phyloP scores from a whole-genome alignment of 2,888 invertebrate species.

The Lepidocyrtoides sp. region DNA sequence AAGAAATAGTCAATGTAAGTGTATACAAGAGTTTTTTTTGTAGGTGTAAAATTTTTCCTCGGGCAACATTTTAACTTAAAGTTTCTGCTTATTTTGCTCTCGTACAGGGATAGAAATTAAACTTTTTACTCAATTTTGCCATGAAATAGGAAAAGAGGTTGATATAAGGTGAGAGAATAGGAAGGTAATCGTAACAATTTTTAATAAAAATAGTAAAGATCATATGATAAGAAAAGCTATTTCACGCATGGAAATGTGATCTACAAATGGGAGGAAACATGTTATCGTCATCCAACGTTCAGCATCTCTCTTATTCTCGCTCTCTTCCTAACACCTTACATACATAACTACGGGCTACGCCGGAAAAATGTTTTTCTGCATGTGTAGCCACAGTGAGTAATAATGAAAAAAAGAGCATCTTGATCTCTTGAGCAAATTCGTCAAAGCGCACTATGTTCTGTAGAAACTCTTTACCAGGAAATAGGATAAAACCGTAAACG shows the following conservation, averaged over 20 bases:
- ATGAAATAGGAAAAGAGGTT: neutral
- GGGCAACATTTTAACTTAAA: neutral
- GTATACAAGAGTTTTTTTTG: too few relatives aligned
- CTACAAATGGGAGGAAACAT: neutral
- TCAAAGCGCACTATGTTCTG: constrained; percentile 5
- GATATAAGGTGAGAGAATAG: neutral
- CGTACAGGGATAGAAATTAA: neutral
- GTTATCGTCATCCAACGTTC: too few relatives aligned
- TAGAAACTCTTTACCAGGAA: neutral
- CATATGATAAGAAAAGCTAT: neutral
- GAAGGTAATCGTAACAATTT: neutral
- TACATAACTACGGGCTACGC: neutral
- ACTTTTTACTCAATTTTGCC: constrained; percentile 38
- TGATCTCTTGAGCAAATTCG: neutral
- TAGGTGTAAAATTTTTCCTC: too few relatives aligned
- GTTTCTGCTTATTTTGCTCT: neutral
- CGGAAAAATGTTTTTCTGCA: neutral
- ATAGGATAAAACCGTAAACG: too few relatives aligned
- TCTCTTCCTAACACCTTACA: neutral
- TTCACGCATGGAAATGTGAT: neutral
- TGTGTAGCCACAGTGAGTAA: neutral
- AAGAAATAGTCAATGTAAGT: too few relatives aligned
- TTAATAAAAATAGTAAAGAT: neutral
- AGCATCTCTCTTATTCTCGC: too few relatives aligned
- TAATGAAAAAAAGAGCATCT: neutral